Evolutionary conservation across 2,888 invertebrate genomes (phyloP), one percentile per base, ranked within the genome.

Genomic region (Chymomyza fuscimana): DNA sequence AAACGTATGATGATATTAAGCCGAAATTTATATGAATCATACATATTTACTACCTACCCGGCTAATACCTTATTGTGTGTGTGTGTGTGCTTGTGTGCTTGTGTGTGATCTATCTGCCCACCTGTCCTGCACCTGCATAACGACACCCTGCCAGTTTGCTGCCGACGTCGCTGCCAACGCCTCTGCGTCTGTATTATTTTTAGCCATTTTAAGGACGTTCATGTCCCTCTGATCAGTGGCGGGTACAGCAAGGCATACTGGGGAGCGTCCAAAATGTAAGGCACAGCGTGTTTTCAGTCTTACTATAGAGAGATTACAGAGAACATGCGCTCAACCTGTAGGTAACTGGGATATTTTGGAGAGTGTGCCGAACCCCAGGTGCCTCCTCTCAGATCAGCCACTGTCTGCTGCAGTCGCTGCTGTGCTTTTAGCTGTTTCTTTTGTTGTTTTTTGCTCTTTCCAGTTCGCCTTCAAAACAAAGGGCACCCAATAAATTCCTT

Each of bases 81-180:
- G 40, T 10, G 40, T 12, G 7, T 12, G 40, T 52, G 52, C n/a
- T n/a, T n/a, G n/a, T n/a, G n/a, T 52, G 19, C 5, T 7, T 54
- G 3, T 12, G 40, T 54, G 54, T 19, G 54, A 46, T 54, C 54
- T 54, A 19, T 15, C 54, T 54, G 54, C 22, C 19, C 54, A 54
- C 54, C 54, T 54, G 54, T 54, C 54, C 54, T 54, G 54, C 54
- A 54, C 40, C 40, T 46, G 40, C 40, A 46, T 46, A 12, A 46
- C 12, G 40, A 46, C 40, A 46, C 40, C 40, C 40, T 46, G 40
- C 12, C 40, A 46, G 10, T 12, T 46, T 46, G 40, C 12, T 22
- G 16, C 54, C 22, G 9, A 19, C 54, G 19, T n/a, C 16, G 1
- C 54, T 54, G 16, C 7, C 54, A n/a, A 54, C 54, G 54, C 54